Evolutionary conservation across 2,888 invertebrate species (phyloP).

Genomic region (Machimus rusticus): DNA sequence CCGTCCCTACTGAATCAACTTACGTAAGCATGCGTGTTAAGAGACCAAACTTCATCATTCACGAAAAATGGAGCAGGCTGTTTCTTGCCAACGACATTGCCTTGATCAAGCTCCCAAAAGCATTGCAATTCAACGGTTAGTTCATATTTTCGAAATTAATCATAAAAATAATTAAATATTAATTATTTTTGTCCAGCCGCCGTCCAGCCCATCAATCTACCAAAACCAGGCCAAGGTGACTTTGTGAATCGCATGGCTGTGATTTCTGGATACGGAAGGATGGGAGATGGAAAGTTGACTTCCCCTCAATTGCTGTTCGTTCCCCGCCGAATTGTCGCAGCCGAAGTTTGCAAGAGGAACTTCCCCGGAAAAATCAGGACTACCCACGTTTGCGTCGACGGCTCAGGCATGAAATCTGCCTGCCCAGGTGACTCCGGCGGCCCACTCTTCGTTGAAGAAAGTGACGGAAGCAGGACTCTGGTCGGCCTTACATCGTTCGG

Average conservation of each 20-base stretch:
- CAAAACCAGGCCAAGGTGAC: neutral
- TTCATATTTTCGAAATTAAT: neutral
- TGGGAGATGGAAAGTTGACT: neutral
- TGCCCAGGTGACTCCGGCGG: slow-evolving; percentile 57
- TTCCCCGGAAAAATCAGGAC: neutral
- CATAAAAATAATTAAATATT: neutral
- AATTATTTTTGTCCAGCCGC: neutral
- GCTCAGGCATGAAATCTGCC: slow-evolving; percentile 53
- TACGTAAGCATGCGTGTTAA: neutral
- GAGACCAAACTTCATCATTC: neutral
- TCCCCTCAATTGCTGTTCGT: neutral
- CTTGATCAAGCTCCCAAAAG: neutral
- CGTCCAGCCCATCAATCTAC: neutral
- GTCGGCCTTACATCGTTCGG: slow-evolving; percentile 44
- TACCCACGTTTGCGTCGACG: slow-evolving; percentile 55
- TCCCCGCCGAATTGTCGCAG: neutral
- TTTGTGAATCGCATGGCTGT: neutral
- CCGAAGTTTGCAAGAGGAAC: neutral
- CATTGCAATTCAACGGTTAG: neutral
- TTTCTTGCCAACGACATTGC: neutral
- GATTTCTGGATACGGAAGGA: slow-evolving; percentile 2
- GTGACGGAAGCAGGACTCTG: neutral
- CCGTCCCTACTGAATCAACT: neutral
- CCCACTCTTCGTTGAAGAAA: slow-evolving; percentile 25
- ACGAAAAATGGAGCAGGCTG: neutral